Conservation (phyloP, 1,140 invertebrate genomes). For the Harlomillsia oculata region DNA sequence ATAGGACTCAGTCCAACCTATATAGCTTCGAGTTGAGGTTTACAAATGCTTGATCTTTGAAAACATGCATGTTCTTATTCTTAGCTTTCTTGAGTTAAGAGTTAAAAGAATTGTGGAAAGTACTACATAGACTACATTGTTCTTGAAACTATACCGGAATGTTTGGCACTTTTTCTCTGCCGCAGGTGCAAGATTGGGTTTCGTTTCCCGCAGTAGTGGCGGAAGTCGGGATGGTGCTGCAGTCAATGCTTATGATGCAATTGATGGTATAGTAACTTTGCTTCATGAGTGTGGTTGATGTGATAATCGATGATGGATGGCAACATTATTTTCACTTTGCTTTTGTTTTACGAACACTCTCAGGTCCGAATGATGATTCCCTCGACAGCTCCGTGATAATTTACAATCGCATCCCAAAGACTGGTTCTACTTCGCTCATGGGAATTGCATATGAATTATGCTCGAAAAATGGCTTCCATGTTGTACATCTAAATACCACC, state of each 20-base stretch:
- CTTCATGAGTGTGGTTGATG: not conserved
- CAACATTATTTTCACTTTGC: not conserved
- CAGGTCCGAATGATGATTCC: constrained; percentile 20
- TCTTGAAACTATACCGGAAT: too few species aligned
- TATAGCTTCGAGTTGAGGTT: too few species aligned
- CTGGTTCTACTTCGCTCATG: constrained; percentile 96
- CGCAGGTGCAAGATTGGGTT: constrained; percentile 17
- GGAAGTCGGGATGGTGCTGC: constrained; percentile 5
- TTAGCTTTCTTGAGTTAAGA: too few species aligned
- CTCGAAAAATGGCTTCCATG: constrained; percentile 79
- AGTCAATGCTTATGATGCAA: constrained; percentile 18
- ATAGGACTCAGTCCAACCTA: too few species aligned
- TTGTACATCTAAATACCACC: constrained; percentile 93
- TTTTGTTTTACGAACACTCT: not conserved
- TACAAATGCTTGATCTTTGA: too few species aligned
- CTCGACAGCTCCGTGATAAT: constrained; percentile 60
- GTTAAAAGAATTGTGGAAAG: too few species aligned
- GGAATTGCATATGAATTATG: constrained; percentile 95
- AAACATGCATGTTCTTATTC: too few species aligned
- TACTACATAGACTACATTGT: too few species aligned
- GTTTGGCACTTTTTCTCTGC: not conserved
- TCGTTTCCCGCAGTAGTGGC: constrained; percentile 17
- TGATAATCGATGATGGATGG: constrained; percentile 9
- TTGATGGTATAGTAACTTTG: constrained; percentile 14
- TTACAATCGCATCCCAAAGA: constrained; percentile 96